These are phyloP conservation scores for Grantiella picta DNA, from an alignment of 2,113 vertebrate species.

Conservation along the genomic window DNA sequence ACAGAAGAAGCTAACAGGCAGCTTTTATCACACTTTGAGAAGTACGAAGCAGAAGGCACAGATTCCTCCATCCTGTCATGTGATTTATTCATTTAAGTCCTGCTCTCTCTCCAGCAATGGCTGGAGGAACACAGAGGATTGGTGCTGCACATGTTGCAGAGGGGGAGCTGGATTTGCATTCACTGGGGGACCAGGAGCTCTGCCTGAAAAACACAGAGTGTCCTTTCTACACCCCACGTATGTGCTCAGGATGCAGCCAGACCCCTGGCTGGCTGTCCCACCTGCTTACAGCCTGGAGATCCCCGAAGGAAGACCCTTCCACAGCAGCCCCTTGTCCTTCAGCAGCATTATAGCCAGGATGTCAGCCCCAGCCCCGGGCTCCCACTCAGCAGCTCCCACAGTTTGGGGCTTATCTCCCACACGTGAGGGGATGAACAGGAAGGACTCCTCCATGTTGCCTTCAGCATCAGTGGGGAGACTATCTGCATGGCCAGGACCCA, in stretches of 20 bases:
- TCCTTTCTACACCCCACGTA: background rate
- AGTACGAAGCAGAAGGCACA: background rate
- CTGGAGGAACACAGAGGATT: background rate
- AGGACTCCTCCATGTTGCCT: background rate
- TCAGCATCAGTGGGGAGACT: background rate
- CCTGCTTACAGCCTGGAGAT: background rate
- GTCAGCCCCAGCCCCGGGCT: background rate
- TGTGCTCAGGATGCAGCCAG: background rate
- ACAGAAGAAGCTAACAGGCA: background rate
- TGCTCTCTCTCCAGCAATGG: background rate
- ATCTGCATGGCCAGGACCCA: background rate
- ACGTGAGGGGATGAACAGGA: rapidly evolving
- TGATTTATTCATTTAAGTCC: background rate
- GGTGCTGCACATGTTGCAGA: background rate
- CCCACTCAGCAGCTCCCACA: background rate
- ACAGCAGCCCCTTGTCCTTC: background rate
- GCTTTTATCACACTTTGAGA: background rate
- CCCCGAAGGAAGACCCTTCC: rapidly evolving
- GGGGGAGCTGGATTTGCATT: background rate
- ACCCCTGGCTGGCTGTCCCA: background rate
- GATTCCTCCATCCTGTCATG: background rate
- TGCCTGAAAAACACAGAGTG: background rate
- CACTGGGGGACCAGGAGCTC: rapidly evolving
- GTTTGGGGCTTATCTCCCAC: rapidly evolving
- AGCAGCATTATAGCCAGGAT: background rate